A percentile compares a stretch with the other conserved stretches of the same genome.
Evolutionary conservation across 2,113 vertebrate genomes (phyloP).

Genomic region (Salvelinus alpinus): DNA sequence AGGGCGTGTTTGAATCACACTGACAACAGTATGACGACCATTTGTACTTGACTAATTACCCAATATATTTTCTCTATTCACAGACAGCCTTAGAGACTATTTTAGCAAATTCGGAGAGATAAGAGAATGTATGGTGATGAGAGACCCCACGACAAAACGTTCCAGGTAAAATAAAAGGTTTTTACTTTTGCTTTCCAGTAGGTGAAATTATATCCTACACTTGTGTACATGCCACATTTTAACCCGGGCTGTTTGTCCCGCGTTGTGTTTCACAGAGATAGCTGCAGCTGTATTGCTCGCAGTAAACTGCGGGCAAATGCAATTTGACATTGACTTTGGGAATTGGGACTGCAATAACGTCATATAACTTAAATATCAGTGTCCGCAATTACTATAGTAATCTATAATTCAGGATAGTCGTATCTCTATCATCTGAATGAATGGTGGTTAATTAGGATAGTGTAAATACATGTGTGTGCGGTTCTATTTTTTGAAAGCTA

Average conservation of each 20-base stretch:
- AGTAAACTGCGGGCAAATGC: slow-evolving; percentile 73
- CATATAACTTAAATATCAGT: slow-evolving; percentile 16
- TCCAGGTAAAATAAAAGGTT: slow-evolving; percentile 86
- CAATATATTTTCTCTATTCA: slow-evolving; percentile 66
- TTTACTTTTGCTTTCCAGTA: slow-evolving; percentile 48
- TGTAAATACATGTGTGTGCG: not conserved
- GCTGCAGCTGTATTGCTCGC: slow-evolving; percentile 44
- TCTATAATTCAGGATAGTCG: slow-evolving; percentile 43
- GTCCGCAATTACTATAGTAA: slow-evolving; percentile 24
- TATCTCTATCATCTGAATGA: slow-evolving; percentile 43
- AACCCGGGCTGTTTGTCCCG: slow-evolving; percentile 58
- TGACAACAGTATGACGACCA: slow-evolving; percentile 53
- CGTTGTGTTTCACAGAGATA: slow-evolving; percentile 61
- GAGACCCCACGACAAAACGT: slow-evolving; percentile 98
- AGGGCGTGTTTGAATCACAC: slow-evolving; percentile 61
- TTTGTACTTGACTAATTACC: slow-evolving; percentile 65
- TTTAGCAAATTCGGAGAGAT: slow-evolving; percentile 99
- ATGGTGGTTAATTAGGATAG: slow-evolving; percentile 5
- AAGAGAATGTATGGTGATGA: slow-evolving; percentile 99
- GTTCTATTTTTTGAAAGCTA: not conserved
- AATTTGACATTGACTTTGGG: slow-evolving; percentile 81
- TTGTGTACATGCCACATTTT: slow-evolving; percentile 62
- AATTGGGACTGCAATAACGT: slow-evolving; percentile 72
- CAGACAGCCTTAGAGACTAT: slow-evolving; percentile 99
- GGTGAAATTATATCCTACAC: slow-evolving; percentile 55